Base-by-base conservation (phyloP, 2,888 invertebrate species). In the Diachrysia chrysitis region DNA sequence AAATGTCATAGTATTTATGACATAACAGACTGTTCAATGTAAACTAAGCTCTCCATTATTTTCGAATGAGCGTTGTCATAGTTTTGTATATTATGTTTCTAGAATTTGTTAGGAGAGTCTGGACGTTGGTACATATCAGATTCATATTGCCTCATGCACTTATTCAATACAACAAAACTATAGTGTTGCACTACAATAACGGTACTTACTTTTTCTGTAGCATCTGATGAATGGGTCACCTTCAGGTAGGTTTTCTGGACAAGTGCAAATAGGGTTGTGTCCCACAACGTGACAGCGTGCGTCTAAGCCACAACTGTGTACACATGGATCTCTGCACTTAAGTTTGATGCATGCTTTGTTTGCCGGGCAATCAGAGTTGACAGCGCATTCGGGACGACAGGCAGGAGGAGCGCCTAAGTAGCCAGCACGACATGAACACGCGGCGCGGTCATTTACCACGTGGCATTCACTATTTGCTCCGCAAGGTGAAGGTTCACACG, bases 211-310 rank as follows among this genome's bases (percentile, higher is more conserved):
- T 85, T 91, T 94, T 82, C 92, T 90, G 69, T 87, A 89, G 88
- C 98, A 98, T 89, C 96, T 96, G 78, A 96, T 96, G 84, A 98
- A 97, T 19, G 98, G 98, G 95, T 98, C 97, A 29, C 98, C 98
- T 74, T 96, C 95, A 63, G 96, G 97, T 60, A 96, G 96, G 64
- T 95, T 93, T 71, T 97, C 96, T 21, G 95, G 93, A 82, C 98
- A 98, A 71, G 97, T 96, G 86, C 98, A 98, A 75, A 97, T 97
- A 1, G 98, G 98, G 85, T 97, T 97, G 87, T 98, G 98, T 82
- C 97, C 97, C 56, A 97, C 96, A 53, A 98, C 98, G 90, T 97
- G 97, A 83, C 98, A 98, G 68, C 96, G 95, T 25, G 98, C 97
- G 85, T 97, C 97, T 69, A 96, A 95, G 6, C 98, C 98, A 84